phyloP scores from a whole-genome alignment of 1,140 invertebrate species.

The Cotesia chilonis region DNA sequence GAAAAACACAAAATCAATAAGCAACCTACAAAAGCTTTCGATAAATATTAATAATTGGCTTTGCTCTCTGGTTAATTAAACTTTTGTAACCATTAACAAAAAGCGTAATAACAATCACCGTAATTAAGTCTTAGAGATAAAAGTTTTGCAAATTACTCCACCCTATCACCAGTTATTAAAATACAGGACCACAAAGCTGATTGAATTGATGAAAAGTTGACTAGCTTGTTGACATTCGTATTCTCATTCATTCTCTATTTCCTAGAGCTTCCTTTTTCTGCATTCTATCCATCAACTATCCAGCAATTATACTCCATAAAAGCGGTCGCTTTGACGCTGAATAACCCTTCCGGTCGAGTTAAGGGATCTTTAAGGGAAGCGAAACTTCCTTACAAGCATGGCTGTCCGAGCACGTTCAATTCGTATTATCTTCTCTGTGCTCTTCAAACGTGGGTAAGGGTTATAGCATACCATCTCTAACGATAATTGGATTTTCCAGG shows the following conservation, averaged over 20 bases:
- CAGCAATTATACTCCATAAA: background rate
- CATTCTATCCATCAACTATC: background rate
- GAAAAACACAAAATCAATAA: conserved; percentile 44
- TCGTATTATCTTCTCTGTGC: conserved; percentile 39
- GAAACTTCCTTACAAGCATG: conserved; percentile 33
- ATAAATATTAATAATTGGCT: background rate
- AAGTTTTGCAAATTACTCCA: background rate
- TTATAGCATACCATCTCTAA: conserved; percentile 2
- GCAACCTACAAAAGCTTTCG: background rate
- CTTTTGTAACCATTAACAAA: background rate
- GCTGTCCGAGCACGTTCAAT: conserved; percentile 32
- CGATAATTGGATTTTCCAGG: conserved; percentile 43
- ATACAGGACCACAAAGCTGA: too few species aligned
- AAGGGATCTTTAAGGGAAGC: conserved; percentile 34
- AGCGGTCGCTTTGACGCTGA: conserved; percentile 8
- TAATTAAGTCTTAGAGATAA: background rate
- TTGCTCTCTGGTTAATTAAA: too few species aligned
- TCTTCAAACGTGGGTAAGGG: conserved; percentile 34
- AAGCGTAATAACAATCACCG: background rate
- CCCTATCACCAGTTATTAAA: background rate
- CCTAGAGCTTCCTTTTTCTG: too few species aligned
- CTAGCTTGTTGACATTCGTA: too few species aligned
- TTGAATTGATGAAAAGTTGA: too few species aligned
- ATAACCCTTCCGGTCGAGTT: conserved; percentile 31
- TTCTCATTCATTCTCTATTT: too few species aligned